phyloP scores from a whole-genome alignment of 2,888 invertebrate species.

The Sympetrum striolatum region DNA sequence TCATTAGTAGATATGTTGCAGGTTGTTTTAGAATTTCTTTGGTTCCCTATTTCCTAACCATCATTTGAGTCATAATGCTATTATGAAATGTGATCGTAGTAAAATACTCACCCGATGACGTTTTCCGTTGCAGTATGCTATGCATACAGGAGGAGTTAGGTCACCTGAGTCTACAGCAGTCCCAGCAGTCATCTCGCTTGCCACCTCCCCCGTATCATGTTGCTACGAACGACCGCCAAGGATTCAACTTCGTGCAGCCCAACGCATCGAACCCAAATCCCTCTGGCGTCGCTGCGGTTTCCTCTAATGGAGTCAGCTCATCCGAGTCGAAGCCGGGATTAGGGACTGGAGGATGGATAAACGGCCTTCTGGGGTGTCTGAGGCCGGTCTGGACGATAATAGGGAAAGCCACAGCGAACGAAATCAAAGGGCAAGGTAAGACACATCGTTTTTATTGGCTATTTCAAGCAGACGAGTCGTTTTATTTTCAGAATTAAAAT shows the following conservation, averaged over 20 bases:
- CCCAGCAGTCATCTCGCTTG: constrained; percentile 45
- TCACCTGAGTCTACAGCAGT: constrained; percentile 61
- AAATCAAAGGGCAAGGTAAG: constrained; percentile 72
- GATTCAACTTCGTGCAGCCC: background rate
- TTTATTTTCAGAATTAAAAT: background rate
- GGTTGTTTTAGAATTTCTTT: no score
- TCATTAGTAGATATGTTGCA: no score
- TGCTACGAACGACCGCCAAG: background rate
- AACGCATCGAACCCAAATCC: background rate
- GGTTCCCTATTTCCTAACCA: no score
- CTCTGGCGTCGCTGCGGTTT: background rate
- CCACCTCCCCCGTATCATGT: background rate
- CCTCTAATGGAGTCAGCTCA: background rate
- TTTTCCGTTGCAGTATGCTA: constrained; percentile 64
- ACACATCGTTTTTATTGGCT: constrained; percentile 45
- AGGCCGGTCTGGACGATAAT: constrained; percentile 87
- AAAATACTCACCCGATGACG: no score
- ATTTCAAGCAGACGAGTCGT: background rate
- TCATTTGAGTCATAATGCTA: background rate
- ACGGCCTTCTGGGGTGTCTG: constrained; percentile 86
- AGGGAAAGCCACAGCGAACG: constrained; percentile 75
- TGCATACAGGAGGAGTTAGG: constrained; percentile 71
- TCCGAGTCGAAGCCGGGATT: constrained; percentile 12
- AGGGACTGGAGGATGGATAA: constrained; percentile 69
- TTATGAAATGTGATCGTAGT: no score